Evolutionary conservation across 2,113 vertebrate species (phyloP).

Genomic region (Chaetodon trifascialis): DNA sequence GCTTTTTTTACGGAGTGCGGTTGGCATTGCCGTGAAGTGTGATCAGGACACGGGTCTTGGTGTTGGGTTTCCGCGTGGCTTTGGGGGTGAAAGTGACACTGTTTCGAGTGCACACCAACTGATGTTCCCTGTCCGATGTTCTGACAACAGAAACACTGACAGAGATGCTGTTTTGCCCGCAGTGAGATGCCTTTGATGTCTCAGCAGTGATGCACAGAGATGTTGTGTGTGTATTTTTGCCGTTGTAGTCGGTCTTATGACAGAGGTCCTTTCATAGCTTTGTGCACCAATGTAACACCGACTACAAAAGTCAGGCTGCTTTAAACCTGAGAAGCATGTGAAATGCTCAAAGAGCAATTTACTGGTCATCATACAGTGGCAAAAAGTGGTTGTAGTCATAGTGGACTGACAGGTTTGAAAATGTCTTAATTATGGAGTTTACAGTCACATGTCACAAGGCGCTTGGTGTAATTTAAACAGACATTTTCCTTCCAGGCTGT

Average conservation of each 20-base stretch:
- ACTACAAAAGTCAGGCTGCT: neutral
- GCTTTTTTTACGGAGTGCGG: constrained; percentile 15
- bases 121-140: neutral
- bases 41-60: constrained; percentile 26
- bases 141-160: constrained; percentile 24
- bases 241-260: neutral
- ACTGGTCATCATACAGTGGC: neutral
- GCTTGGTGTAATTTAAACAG: neutral
- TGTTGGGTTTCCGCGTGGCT: constrained; percentile 52
- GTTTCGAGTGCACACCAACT: neutral
- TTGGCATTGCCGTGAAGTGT: neutral
- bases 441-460: neutral
- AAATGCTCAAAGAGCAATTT: neutral
- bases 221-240: neutral
- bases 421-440: neutral
- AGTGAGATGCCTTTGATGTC: constrained; percentile 11
- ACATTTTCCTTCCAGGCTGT: neutral
- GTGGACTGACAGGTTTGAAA: constrained; percentile 7
- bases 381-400: neutral
- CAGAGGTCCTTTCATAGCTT: neutral
- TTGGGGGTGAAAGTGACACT: constrained; percentile 15
- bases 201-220: neutral
- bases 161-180: constrained; percentile 3
- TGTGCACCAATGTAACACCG: neutral
- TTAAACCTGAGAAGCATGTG: neutral